Percentiles rank a stretch among this genome's conserved stretches.
Evolutionary conservation across 2,113 vertebrate species (phyloP).

Genomic region (Nothocercus nigrocapillus): DNA sequence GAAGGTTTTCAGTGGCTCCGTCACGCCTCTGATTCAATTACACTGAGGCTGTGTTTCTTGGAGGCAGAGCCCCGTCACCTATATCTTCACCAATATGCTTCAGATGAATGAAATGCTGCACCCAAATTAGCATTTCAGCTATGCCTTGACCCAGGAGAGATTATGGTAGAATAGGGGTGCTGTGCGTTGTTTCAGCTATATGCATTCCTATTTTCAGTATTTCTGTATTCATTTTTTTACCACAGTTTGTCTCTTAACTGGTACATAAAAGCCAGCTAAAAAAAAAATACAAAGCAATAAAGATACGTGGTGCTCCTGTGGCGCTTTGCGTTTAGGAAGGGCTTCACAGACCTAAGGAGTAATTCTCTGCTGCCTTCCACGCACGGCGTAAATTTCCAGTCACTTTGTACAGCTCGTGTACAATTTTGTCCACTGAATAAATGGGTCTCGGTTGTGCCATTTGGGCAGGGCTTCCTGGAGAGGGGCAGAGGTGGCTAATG

Average conservation of each 20-base stretch:
- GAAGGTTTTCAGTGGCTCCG: not conserved
- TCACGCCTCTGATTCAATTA: not conserved
- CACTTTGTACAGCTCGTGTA: not conserved
- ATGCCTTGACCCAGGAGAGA: not conserved
- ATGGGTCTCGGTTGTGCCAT: not conserved
- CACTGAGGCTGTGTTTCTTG: not conserved
- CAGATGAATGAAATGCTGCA: not conserved
- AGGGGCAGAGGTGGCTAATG: not conserved
- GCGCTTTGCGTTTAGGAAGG: not conserved
- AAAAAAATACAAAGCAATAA: not conserved
- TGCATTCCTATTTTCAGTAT: not conserved
- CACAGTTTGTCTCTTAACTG: not conserved
- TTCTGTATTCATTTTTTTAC: not conserved
- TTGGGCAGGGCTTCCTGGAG: not conserved
- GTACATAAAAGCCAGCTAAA: not conserved
- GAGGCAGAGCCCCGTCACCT: not conserved
- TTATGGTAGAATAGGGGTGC: not conserved
- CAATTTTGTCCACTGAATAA: not conserved
- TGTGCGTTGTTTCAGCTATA: not conserved
- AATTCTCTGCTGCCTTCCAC: slow-evolving; percentile 1
- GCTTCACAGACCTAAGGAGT: not conserved
- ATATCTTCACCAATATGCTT: not conserved
- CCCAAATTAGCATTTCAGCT: not conserved
- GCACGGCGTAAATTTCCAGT: not conserved
- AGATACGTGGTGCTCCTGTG: not conserved